Percentiles rank a stretch among this genome's conserved stretches.
phyloP scores from a whole-genome alignment of 2,113 vertebrate species.

The Nerophis lumbriciformis region DNA sequence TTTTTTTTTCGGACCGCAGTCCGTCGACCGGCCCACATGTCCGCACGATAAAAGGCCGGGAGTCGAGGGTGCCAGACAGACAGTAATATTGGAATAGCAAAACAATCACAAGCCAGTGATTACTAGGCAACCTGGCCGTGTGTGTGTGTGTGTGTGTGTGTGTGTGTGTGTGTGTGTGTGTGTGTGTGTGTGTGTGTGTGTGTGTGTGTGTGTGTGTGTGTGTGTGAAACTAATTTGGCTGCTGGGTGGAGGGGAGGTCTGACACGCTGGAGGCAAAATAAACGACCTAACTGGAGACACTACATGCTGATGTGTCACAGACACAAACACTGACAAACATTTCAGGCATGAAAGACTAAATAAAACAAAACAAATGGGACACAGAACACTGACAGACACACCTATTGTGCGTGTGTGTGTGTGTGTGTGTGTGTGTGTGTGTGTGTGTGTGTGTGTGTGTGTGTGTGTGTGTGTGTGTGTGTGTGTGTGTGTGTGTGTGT shows the following conservation, averaged over 20 bases:
- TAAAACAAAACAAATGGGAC: conserved; percentile 24
- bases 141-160: conserved; percentile 6
- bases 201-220: conserved; percentile 1
- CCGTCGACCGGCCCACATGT: neutral
- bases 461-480: neutral
- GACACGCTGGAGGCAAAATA: conserved; percentile 50
- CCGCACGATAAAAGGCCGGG: neutral
- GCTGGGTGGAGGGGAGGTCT: conserved; percentile 12
- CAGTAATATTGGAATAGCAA: neutral
- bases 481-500: neutral
- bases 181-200: conserved; percentile 1
- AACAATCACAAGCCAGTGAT: neutral
- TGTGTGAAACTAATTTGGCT: conserved; percentile 3
- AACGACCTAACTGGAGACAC: conserved; percentile 48
- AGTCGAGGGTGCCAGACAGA: neutral
- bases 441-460: conserved; percentile 4
- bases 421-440: neutral
- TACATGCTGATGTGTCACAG: conserved; percentile 40
- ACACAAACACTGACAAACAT: conserved; percentile 25
- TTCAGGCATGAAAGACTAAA: conserved; percentile 34
- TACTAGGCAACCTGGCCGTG: neutral
- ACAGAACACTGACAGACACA: conserved; percentile 7
- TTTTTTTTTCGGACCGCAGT: neutral
- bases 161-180: conserved; percentile 10
- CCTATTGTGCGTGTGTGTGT: conserved; percentile 2